Percentiles rank a stretch among this genome's conserved stretches.
phyloP scores from a whole-genome alignment of 2,888 invertebrate species.

The Drosophila helvetica region DNA sequence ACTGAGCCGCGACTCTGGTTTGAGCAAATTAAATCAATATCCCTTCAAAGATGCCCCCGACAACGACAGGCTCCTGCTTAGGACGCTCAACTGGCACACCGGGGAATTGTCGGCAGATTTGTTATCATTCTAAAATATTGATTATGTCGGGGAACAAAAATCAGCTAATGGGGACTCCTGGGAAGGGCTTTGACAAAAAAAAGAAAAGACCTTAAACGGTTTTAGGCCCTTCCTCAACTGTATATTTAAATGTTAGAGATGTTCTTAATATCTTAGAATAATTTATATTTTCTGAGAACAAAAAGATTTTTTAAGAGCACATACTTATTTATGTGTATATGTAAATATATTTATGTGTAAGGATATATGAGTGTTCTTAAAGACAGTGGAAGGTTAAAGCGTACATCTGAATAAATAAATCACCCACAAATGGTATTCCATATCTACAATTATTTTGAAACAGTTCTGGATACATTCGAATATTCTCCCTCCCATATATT shows the following conservation, averaged over 20 bases:
- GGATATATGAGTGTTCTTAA: too few relatives aligned
- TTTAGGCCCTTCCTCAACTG: neutral
- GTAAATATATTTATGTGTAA: too few relatives aligned
- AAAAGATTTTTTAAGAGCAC: too few relatives aligned
- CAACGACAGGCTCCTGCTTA: constrained; percentile 23
- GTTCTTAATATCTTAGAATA: neutral
- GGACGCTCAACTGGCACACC: constrained; percentile 26
- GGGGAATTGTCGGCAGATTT: constrained; percentile 50
- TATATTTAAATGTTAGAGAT: neutral
- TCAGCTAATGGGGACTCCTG: constrained; percentile 34
- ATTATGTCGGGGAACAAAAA: constrained; percentile 39
- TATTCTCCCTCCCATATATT: neutral
- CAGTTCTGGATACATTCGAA: neutral
- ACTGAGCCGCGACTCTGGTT: constrained; percentile 2
- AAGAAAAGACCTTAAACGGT: neutral
- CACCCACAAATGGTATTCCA: neutral
- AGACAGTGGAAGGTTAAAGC: too few relatives aligned
- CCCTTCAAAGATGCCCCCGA: constrained; percentile 38
- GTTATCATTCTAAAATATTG: constrained; percentile 46
- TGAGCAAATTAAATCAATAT: constrained; percentile 67
- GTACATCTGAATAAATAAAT: too few relatives aligned
- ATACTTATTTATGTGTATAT: too few relatives aligned
- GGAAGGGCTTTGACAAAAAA: neutral
- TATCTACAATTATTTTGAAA: neutral
- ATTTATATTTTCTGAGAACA: neutral